Evolutionary conservation across 2,888 invertebrate genomes (phyloP), one percentile per base, ranked within the genome.

Genomic region (Ophion ventricosus): DNA sequence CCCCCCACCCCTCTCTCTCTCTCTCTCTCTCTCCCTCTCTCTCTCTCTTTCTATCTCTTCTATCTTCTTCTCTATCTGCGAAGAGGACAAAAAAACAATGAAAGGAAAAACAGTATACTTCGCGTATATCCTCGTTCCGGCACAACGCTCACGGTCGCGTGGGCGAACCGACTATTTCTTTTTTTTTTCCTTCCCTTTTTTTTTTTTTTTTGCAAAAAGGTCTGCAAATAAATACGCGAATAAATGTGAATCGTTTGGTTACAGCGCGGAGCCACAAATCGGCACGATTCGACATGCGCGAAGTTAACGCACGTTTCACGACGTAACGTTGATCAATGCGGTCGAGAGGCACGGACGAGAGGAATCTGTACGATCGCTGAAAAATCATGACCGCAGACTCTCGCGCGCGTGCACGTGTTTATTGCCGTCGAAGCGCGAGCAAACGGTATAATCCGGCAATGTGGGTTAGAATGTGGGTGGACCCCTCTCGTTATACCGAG

Each of bases 381-480:
- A 80, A 84, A 80, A 82, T 74, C 26, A 25, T 56, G 64, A 63
- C 72, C 57, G 66, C 72, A 59, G 49, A 23, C 57, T 56, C 67
- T 40, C 67, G 26, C 56, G 56, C 49, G 14, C 56, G 56, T 17
- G 14, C 49, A 67, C 67, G 67, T 81, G 72, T 84, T 78, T 84
- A 77, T 81, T 64, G 75, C 80, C 67, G 29, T 74, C 59, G 57
- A 59, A 56, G 54, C 61, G 49, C 69, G 85, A 74, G 66, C 83
- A 86, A 89, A 90, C 88, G 88, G 88, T 88, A 89, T 83, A 82
- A 82, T 85, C 80, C 78, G 76, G 78, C 83, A 88, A 90, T 90
- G 87, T 90, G 88, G 90, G 90, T 89, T 90, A 90, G 89, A 90
- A 90, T 91, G 91, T 89, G 91, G 91, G 91, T 90, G 91, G 90